These are phyloP conservation scores for Indicator maculatus DNA, from an alignment of 2,113 vertebrate species.

Conservation along the genomic window DNA sequence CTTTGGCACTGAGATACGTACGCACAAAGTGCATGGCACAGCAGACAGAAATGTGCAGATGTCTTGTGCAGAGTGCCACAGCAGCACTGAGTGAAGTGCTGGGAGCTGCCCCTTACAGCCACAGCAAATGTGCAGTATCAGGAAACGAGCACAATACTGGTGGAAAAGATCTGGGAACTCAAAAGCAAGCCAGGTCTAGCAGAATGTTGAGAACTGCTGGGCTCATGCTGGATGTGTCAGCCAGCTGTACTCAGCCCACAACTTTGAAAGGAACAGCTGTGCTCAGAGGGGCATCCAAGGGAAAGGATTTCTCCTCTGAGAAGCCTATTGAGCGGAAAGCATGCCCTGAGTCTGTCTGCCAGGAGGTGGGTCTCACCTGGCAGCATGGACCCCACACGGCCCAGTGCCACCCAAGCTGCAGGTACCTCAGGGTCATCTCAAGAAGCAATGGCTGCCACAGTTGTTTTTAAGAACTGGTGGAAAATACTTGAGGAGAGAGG, in stretches of 20 bases:
- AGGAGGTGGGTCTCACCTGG: background rate
- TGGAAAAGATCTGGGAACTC: background rate
- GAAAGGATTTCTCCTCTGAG: background rate
- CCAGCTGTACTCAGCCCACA: background rate
- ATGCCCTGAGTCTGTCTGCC: background rate
- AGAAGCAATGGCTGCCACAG: background rate
- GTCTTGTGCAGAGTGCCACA: background rate
- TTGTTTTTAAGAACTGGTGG: background rate
- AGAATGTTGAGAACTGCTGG: background rate
- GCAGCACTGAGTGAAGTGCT: background rate
- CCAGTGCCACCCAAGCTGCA: background rate
- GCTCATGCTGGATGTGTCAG: background rate
- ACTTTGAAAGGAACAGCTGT: background rate
- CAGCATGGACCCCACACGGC: background rate
- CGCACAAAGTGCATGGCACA: rapidly evolving
- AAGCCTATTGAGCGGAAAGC: background rate
- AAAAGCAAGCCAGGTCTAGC: background rate
- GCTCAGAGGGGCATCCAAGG: background rate
- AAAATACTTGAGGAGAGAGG: background rate
- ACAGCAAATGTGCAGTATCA: background rate
- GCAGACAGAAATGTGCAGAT: background rate
- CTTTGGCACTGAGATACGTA: background rate
- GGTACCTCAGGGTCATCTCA: rapidly evolving
- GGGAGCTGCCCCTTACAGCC: background rate
- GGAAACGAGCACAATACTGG: background rate